Conservation (phyloP, 2,113 vertebrate genomes). For the Hyperoodon ampullatus region DNA sequence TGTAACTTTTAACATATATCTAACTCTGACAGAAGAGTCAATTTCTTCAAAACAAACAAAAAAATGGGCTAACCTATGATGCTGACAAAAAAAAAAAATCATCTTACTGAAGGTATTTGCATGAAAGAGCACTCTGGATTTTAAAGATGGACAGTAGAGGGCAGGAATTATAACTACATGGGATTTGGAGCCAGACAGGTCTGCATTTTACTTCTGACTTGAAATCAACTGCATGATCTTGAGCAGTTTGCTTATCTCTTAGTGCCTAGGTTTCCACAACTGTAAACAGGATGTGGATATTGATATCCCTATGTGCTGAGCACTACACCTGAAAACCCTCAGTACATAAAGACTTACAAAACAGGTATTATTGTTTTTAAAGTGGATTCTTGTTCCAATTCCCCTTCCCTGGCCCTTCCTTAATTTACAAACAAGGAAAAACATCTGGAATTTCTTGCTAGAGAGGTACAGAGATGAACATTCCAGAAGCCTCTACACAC, state of each 20-base stretch:
- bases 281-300: not conserved
- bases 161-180: not conserved
- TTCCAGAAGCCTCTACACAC: not conserved
- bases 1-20: not conserved
- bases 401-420: not conserved
- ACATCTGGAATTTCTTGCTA: not conserved
- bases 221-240: not conserved
- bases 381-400: not conserved
- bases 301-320: not conserved
- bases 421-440: not conserved
- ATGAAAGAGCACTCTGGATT: not conserved
- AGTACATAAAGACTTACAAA: not conserved
- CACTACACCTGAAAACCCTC: not conserved
- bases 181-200: not conserved
- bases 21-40: not conserved
- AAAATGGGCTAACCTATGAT: not conserved
- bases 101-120: not conserved
- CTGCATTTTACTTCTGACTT: not conserved
- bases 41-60: not conserved
- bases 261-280: not conserved
- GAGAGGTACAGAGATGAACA: not conserved
- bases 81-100: not conserved
- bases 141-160: not conserved
- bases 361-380: not conserved
- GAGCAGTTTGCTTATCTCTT: not conserved